These are phyloP conservation scores for Busseola fusca DNA, from an alignment of 2,888 invertebrate species.

Conservation along the genomic window DNA sequence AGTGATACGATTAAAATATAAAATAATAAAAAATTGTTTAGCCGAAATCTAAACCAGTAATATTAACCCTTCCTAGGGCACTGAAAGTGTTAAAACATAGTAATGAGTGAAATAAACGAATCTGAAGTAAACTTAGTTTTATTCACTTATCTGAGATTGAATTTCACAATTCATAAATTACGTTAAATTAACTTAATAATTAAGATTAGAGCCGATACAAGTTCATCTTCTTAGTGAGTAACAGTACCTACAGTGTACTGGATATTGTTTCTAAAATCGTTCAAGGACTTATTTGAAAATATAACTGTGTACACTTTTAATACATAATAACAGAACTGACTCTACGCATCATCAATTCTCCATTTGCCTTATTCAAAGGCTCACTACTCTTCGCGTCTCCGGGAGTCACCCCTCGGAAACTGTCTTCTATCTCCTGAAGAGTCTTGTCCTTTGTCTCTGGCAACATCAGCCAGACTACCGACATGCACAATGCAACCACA, in stretches of 20 bases:
- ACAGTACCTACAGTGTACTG: conserved; percentile 13
- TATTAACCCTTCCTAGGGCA: conserved; percentile 17
- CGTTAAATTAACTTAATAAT: conserved; percentile 40
- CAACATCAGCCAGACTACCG: conserved; percentile 88
- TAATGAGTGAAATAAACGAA: conserved; percentile 44
- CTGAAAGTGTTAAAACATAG: conserved; percentile 53
- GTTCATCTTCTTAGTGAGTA: conserved; percentile 6
- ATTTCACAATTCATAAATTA: conserved; percentile 54
- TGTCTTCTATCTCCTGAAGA: conserved; percentile 91
- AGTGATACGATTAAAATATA: not conserved
- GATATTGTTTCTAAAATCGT: not conserved
- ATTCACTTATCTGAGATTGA: conserved; percentile 54
- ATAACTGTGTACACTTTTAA: conserved; percentile 55
- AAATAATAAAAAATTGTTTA: not conserved
- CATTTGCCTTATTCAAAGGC: conserved; percentile 71
- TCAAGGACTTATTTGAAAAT: not conserved
- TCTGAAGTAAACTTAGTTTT: conserved; percentile 45
- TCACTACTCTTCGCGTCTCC: conserved; percentile 71
- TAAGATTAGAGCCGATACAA: conserved; percentile 28
- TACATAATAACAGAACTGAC: conserved; percentile 82
- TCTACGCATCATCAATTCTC: conserved; percentile 72
- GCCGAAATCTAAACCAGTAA: not conserved
- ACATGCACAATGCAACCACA: conserved; percentile 85
- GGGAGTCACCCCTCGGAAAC: conserved; percentile 77
- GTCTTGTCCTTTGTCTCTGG: conserved; percentile 92